Conservation (phyloP, 1,140 invertebrate genomes). For the Octopus sinensis region DNA sequence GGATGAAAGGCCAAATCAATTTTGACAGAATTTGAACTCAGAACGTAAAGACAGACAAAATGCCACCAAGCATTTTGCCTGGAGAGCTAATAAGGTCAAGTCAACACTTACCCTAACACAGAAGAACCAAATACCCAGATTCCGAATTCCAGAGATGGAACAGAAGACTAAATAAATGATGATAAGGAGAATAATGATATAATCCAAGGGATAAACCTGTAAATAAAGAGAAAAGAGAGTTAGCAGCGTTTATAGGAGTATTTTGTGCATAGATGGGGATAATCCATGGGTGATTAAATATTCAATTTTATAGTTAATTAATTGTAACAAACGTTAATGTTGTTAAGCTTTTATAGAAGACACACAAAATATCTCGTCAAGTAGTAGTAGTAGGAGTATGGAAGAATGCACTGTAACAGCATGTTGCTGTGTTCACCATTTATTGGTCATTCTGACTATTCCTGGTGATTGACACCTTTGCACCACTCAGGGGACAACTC, state of each 20-base stretch:
- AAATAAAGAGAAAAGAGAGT: constrained; percentile 23
- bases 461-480: too few species aligned
- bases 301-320: too few species aligned
- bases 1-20: too few species aligned
- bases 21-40: background rate
- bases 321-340: too few species aligned
- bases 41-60: constrained; percentile 1
- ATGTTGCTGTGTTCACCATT: too few species aligned
- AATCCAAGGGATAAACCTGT: constrained; percentile 59
- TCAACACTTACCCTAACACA: constrained; percentile 53
- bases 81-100: too few species aligned
- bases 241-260: background rate
- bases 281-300: background rate
- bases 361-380: too few species aligned
- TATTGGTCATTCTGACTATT: too few species aligned
- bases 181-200: constrained; percentile 54
- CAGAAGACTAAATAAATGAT: constrained; percentile 57
- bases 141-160: constrained; percentile 57
- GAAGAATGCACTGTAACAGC: too few species aligned
- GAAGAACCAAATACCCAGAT: constrained; percentile 59
- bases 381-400: too few species aligned
- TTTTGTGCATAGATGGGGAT: background rate
- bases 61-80: background rate
- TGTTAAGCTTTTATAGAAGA: too few species aligned
- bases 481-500: too few species aligned